Conservation (phyloP, 2,888 invertebrate species). For the Dastarcus helophoroides region DNA sequence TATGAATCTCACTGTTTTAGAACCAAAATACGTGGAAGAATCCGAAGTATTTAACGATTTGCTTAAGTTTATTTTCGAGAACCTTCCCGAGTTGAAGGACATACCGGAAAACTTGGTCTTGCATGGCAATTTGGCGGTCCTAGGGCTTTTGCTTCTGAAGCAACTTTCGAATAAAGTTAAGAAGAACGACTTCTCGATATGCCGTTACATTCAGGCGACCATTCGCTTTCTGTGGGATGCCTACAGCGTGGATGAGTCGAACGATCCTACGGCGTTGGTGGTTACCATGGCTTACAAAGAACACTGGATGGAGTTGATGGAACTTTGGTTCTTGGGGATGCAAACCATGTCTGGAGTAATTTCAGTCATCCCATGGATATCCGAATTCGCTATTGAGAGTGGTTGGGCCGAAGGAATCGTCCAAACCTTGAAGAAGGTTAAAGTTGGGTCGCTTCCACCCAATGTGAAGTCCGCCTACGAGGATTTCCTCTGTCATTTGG, state of each 20-base stretch:
- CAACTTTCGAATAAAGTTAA: slow-evolving; percentile 74
- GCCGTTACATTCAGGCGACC: slow-evolving; percentile 78
- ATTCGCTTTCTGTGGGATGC: slow-evolving; percentile 90
- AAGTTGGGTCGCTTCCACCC: slow-evolving; percentile 66
- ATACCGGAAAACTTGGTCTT: slow-evolving; percentile 73
- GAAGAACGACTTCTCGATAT: slow-evolving; percentile 80
- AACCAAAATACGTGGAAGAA: slow-evolving; percentile 71
- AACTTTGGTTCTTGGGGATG: slow-evolving; percentile 90
- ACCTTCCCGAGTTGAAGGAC: slow-evolving; percentile 73
- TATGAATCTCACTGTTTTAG: slow-evolving; percentile 84
- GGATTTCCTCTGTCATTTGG: slow-evolving; percentile 75
- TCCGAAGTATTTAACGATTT: slow-evolving; percentile 66
- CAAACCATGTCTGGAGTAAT: slow-evolving; percentile 70
- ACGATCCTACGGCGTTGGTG: slow-evolving; percentile 69
- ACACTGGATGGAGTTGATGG: slow-evolving; percentile 80
- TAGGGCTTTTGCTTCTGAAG: slow-evolving; percentile 72
- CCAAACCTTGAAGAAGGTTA: slow-evolving; percentile 69
- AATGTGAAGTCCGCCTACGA: slow-evolving; percentile 85
- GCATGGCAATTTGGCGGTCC: slow-evolving; percentile 72
- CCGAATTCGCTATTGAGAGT: slow-evolving; percentile 82
- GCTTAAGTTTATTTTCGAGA: slow-evolving; percentile 74
- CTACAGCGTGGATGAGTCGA: slow-evolving; percentile 78
- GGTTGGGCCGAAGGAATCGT: slow-evolving; percentile 90
- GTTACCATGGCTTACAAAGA: slow-evolving; percentile 79
- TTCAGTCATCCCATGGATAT: slow-evolving; percentile 75